Evolutionary conservation across 2,888 invertebrate genomes (phyloP).

Genomic region (Drosophila mimetica): DNA sequence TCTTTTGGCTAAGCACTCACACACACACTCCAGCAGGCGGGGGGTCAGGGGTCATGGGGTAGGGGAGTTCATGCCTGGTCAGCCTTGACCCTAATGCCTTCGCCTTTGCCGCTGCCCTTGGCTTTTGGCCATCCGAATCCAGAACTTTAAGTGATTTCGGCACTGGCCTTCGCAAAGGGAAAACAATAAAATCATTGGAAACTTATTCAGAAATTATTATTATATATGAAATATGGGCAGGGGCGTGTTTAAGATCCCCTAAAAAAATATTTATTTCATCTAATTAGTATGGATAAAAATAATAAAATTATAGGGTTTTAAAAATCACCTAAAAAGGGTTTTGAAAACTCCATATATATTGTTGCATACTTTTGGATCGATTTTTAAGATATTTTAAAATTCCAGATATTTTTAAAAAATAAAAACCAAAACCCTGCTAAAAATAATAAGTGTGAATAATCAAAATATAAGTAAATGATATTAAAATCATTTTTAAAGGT

Average conservation of each 20-base stretch:
- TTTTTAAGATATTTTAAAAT: too few relatives aligned
- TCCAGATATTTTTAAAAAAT: too few relatives aligned
- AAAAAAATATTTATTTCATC: not conserved
- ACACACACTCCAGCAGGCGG: not conserved
- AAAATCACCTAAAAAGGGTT: too few relatives aligned
- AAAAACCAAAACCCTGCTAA: too few relatives aligned
- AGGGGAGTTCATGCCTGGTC: conserved; percentile 15
- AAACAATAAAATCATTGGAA: conserved; percentile 36
- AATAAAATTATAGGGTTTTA: too few relatives aligned
- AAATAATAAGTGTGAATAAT: not conserved
- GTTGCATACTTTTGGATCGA: too few relatives aligned
- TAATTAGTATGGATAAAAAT: too few relatives aligned
- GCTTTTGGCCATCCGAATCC: conserved; percentile 22
- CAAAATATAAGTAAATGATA: too few relatives aligned
- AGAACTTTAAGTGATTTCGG: conserved; percentile 37
- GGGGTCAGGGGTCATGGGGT: not conserved
- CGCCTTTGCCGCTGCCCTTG: conserved; percentile 23
- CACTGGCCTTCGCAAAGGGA: conserved; percentile 9
- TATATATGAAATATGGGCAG: conserved; percentile 4
- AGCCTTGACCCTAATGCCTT: conserved; percentile 43
- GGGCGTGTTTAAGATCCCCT: not conserved
- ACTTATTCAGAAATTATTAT: conserved; percentile 11
- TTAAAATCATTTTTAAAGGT: too few relatives aligned
- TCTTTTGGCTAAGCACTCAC: conserved; percentile 37
- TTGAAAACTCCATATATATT: too few relatives aligned